These are phyloP conservation scores for Diachasma alloeum DNA, from an alignment of 1,140 invertebrate species.

Conservation along the genomic window DNA sequence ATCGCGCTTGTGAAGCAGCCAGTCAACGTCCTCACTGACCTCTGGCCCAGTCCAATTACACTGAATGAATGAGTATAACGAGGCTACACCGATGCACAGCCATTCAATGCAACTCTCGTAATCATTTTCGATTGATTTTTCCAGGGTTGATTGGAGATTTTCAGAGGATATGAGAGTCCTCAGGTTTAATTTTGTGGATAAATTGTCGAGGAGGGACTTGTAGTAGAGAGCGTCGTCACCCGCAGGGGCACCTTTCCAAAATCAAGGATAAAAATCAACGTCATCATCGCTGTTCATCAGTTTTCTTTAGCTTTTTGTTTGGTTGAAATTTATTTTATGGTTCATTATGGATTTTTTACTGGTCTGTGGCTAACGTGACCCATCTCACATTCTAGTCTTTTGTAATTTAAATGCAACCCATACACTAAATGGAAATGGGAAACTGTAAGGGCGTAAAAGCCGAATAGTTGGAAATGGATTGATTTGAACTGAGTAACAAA, in stretches of 20 bases:
- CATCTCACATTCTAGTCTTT: no score
- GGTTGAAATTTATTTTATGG: no score
- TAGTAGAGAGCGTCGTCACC: background rate
- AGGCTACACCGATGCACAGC: slow-evolving; percentile 66
- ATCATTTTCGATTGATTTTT: background rate
- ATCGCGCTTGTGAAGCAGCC: slow-evolving; percentile 68
- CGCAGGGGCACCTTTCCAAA: background rate
- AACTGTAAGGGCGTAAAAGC: no score
- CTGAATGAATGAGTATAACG: slow-evolving; percentile 79
- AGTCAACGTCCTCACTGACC: slow-evolving; percentile 56
- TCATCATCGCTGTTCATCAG: no score
- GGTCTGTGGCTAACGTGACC: no score
- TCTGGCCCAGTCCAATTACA: slow-evolving; percentile 83
- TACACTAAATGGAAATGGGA: no score
- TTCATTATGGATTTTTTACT: no score
- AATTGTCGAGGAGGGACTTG: background rate
- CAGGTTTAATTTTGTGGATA: slow-evolving; percentile 1
- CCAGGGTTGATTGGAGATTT: background rate
- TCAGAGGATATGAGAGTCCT: background rate
- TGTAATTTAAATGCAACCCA: no score
- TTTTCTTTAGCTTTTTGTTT: no score
- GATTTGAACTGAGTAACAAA: no score
- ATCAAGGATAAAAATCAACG: no score
- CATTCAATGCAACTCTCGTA: slow-evolving; percentile 32
- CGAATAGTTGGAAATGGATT: no score